Conservation (phyloP, 2,797 vertebrate genomes). For the Eremophila alpestris region DNA sequence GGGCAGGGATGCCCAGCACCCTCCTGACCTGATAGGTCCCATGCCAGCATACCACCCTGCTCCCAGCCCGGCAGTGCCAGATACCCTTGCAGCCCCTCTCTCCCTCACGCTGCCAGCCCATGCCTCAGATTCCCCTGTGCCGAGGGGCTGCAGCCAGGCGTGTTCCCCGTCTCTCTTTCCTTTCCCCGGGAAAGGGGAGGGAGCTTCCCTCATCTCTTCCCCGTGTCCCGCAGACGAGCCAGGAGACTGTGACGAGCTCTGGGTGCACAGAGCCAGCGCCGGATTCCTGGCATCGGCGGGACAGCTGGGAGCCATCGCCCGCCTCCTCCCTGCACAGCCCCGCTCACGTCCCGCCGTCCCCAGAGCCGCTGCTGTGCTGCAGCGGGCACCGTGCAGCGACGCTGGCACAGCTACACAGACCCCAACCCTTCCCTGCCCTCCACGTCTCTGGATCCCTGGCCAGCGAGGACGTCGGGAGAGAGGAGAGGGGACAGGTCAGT, state of each 20-base stretch:
- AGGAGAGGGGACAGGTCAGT: conserved; percentile 36
- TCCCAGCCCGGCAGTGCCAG: not conserved
- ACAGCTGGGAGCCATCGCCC: conserved; percentile 12
- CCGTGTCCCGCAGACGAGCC: not conserved
- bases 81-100: not conserved
- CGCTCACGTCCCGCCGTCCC: not conserved
- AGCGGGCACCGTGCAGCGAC: not conserved
- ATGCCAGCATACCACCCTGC: fast-evolving
- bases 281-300: conserved; percentile 44
- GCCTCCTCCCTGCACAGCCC: conserved; percentile 21
- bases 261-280: conserved; percentile 22
- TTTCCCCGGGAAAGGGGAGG: conserved; percentile 17
- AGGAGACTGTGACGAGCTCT: conserved; percentile 62
- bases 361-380: not conserved
- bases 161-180: not conserved
- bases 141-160: fast-evolving
- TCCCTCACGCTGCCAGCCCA: fast-evolving
- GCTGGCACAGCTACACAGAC: not conserved
- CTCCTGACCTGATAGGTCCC: not conserved
- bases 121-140: not conserved
- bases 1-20: not conserved
- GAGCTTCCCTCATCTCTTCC: conserved; percentile 14
- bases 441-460: not conserved
- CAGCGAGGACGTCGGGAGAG: not conserved
- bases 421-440: not conserved